Conservation (phyloP, 1,140 invertebrate species). For the Sminthurides bifidus region DNA sequence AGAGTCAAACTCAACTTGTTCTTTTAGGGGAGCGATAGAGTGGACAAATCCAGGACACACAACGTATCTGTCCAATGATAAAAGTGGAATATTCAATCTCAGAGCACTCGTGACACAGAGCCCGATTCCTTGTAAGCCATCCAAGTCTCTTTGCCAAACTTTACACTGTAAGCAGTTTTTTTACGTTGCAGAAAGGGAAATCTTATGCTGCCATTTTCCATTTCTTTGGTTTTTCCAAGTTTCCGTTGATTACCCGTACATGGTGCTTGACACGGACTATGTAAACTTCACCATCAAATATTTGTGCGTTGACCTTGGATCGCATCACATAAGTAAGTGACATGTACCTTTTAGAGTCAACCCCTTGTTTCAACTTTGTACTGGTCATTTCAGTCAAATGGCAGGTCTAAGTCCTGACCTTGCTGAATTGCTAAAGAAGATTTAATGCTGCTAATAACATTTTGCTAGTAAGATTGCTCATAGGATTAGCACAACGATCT, state of each 20-base stretch:
- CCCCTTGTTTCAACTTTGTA: too few relatives aligned
- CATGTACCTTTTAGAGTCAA: neutral
- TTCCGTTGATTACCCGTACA: conserved; percentile 28
- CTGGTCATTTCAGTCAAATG: too few relatives aligned
- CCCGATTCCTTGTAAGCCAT: conserved; percentile 44
- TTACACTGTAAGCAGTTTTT: too few relatives aligned
- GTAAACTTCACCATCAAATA: conserved; percentile 36
- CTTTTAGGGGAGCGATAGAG: too few relatives aligned
- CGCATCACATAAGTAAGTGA: conserved; percentile 26
- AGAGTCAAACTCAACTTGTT: too few relatives aligned
- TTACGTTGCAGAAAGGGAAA: neutral
- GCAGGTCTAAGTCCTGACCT: too few relatives aligned
- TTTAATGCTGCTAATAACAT: too few relatives aligned
- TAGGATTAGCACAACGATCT: too few relatives aligned
- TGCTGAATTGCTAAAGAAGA: too few relatives aligned
- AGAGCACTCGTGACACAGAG: conserved; percentile 16
- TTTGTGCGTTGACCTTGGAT: conserved; percentile 30
- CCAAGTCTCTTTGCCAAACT: too few relatives aligned
- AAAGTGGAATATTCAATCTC: conserved; percentile 15
- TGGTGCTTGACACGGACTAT: conserved; percentile 37
- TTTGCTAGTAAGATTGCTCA: too few relatives aligned
- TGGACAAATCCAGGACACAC: conserved; percentile 17
- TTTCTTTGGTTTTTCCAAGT: conserved; percentile 10
- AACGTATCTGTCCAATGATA: conserved; percentile 10
- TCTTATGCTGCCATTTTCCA: too few relatives aligned